Base-by-base conservation (phyloP, 2,797 vertebrate species). In the Bradypodion pumilum region DNA sequence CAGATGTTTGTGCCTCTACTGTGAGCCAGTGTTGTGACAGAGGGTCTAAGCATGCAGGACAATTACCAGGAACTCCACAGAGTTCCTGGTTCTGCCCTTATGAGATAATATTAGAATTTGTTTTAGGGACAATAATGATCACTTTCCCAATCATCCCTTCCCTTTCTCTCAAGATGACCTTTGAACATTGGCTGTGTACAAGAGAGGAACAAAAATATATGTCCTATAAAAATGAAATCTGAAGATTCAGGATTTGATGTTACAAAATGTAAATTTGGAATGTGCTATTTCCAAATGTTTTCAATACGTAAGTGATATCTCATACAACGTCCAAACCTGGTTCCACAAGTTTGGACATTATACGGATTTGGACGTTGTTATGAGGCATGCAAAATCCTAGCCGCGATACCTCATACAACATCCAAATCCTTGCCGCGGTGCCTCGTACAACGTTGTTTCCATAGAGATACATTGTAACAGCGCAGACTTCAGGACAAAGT, bases 101-200 rank as follows among this genome's bases (percentile, higher is more conserved):
- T 35, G 8, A 29, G 37, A 35, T 3, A 66, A 80, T 80, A 85
- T 59, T 21, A 7, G 35, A 69, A 74, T 32, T 79, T 35, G 9
- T 73, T 85, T 74, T 66, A 56, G 49, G 77, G 62, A 56, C 74
- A 62, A 44, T 78, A 77, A 82, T 66, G 23, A 29, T 49, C 46
- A 35, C 66, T 52, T 68, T 73, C 12, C 27, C 68, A 13, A 6
- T 44, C 32, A 32, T 32, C 4, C 59, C 42, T 23, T 44, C 32
- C 32, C 42, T 85, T 80, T 68, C 19, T 80, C 69, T 65, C 19
- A 80, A 44, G 65, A 56, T 42, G 35, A 80, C 46, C 15, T 59
- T 79, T 68, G 46, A n/a, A 68, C n/a, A n/a, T n/a, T 60, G 66
- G 42, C 46, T 15, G 68, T 79, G 66, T 56, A 80, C 66, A 66